A percentile compares a stretch with the other conserved stretches of the same genome.
These are phyloP conservation scores for Drosophila mayaguana DNA, from an alignment of 2,888 invertebrate species.

Conservation along the genomic window DNA sequence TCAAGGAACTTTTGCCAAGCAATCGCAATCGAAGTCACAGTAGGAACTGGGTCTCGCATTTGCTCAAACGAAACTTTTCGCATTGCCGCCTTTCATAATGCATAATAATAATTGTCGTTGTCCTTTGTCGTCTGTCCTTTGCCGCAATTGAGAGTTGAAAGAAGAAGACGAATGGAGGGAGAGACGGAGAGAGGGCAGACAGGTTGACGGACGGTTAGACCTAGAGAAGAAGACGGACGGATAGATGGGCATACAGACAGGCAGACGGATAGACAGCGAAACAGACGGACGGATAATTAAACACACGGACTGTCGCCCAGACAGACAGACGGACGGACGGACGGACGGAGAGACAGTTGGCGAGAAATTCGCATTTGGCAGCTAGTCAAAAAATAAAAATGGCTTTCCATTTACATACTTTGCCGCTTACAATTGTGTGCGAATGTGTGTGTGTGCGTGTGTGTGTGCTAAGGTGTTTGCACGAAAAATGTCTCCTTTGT, in stretches of 20 bases:
- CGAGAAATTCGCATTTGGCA: conserved; percentile 25
- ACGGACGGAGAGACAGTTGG: not conserved
- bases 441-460: not conserved
- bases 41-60: not conserved
- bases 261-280: not conserved
- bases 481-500: conserved; percentile 23
- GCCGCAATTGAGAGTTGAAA: conserved; percentile 21
- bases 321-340: not conserved
- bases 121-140: not conserved
- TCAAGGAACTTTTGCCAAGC: conserved; percentile 5
- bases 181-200: not conserved
- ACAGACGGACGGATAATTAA: not conserved
- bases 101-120: conserved; percentile 13
- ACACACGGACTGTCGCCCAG: not conserved
- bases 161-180: not conserved
- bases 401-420: conserved; percentile 20
- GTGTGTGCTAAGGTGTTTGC: conserved; percentile 10
- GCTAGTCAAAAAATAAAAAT: conserved; percentile 35
- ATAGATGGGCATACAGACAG: not conserved
- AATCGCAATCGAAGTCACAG: not conserved
- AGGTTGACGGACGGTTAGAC: not conserved
- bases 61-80: not conserved
- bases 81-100: conserved; percentile 17
- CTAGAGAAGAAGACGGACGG: not conserved
- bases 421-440: not conserved